Evolutionary conservation across 2,113 vertebrate species (phyloP), one percentile per base, ranked within the genome.

Genomic region (Laterallus jamaicensis): DNA sequence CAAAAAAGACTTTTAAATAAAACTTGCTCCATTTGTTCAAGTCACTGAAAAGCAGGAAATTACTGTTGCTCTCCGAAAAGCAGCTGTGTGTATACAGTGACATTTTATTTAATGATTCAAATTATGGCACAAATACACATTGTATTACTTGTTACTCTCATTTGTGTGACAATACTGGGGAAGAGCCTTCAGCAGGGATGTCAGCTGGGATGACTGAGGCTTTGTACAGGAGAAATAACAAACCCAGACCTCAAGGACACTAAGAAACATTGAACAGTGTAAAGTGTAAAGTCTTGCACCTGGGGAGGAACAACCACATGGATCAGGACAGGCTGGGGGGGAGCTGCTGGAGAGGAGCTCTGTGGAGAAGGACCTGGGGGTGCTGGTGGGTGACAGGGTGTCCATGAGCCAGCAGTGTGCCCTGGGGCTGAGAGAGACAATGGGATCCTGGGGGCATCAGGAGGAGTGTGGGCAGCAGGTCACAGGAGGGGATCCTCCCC

Each of bases 31-130:
- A 82, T 93, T 96, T 96, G 88, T 94, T 96, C 58, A 7, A 86
- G 83, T 17, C 56, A 19, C 62, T 96, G 95, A 94, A 88, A 96
- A 96, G 90, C 90, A 79, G 88, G 88, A 96, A 96, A 97, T 96
- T 96, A 92, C 93, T 93, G 88, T 96, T 97, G 95, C 93, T 96
- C 88, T 95, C 80, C 69, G 35, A 59, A 97, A 96, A 92, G 86
- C 96, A 96, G 96, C 95, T 95, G 95, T 94, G 95, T 95, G 95
- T 96, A 96, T 92, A 68, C 85, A 96, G 90, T 96, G 92, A 93
- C 90, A 68, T 93, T 96, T 86, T 90, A 93, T 90, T 96, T 95
- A 96, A 96, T 97, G 93, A 92, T 95, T 92, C 82, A 86, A 92
- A 96, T 94, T 90, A 93, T 35, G 84, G 76, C 68, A 84, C 91